A percentile compares a stretch with the other conserved stretches of the same genome.
Conservation (phyloP, 2,888 invertebrate genomes). For the Hirtodrosophila duncani region DNA sequence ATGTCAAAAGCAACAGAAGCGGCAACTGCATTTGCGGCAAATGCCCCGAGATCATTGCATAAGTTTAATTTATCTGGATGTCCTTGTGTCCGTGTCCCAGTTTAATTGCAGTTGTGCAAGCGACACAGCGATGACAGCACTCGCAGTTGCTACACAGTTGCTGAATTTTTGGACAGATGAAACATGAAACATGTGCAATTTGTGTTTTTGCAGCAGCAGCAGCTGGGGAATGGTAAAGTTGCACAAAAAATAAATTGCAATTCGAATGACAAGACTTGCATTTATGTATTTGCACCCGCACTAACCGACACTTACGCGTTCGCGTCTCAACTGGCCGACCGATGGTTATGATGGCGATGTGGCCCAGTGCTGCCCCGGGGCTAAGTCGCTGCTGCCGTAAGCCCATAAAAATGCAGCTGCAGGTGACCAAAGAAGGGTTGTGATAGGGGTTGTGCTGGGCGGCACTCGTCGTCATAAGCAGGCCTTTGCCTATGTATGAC, state of each 20-base stretch:
- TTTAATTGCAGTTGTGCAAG: conserved; percentile 36
- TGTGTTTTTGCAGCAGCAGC: conserved; percentile 33
- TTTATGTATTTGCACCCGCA: too few species aligned
- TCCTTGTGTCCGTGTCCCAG: conserved; percentile 16
- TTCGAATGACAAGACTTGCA: too few species aligned
- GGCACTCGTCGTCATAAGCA: not conserved
- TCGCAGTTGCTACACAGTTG: too few species aligned
- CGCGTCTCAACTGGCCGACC: conserved; percentile 42
- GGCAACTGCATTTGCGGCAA: conserved; percentile 7
- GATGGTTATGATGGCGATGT: too few species aligned
- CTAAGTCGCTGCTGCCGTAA: conserved; percentile 46
- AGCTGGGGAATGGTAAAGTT: not conserved
- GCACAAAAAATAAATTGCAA: conserved; percentile 3
- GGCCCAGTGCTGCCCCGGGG: conserved; percentile 29
- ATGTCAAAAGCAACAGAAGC: conserved; percentile 41
- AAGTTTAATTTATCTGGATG: conserved; percentile 42
- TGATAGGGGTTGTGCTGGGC: conserved; percentile 26
- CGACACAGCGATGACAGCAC: conserved; percentile 12
- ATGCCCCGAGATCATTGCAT: conserved; percentile 33
- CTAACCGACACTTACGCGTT: conserved; percentile 28
- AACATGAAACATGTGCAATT: conserved; percentile 15
- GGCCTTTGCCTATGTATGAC: conserved; percentile 7
- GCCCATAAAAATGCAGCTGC: conserved; percentile 69
- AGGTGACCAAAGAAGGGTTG: conserved; percentile 1
- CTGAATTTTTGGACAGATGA: conserved; percentile 11